These are phyloP conservation scores for Chaetorhynchus papuensis DNA, from an alignment of 2,113 vertebrate genomes.

Conservation along the genomic window DNA sequence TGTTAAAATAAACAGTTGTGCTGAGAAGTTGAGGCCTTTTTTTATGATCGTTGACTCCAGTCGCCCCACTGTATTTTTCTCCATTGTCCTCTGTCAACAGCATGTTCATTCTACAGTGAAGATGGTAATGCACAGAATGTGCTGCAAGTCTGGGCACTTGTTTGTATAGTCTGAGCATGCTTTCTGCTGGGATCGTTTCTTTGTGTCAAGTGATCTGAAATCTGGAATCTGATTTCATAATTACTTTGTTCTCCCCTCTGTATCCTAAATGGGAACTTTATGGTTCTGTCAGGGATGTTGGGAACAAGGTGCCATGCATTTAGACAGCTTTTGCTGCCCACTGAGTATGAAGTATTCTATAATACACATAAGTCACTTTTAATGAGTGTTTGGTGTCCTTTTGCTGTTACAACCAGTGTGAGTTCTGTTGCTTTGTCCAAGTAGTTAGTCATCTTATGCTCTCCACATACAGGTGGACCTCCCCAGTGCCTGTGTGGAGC, in stretches of 20 bases:
- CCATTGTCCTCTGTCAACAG: not conserved
- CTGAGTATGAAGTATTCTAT: not conserved
- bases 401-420: not conserved
- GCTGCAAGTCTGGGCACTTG: not conserved
- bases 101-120: not conserved
- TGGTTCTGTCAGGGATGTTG: not conserved
- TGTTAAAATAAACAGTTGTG: not conserved
- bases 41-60: not conserved
- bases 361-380: not conserved
- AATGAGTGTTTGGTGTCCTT: not conserved
- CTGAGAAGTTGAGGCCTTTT: not conserved
- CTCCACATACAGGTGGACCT: not conserved
- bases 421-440: not conserved
- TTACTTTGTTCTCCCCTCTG: not conserved
- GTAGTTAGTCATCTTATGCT: rapidly evolving
- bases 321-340: not conserved
- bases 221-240: not conserved
- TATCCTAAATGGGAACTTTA: not conserved
- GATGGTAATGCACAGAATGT: not conserved
- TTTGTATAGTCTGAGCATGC: not conserved
- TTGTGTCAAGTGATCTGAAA: not conserved
- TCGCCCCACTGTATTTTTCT: not conserved
- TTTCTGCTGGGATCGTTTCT: not conserved
- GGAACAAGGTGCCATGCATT: not conserved
- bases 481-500: not conserved